phyloP scores from a whole-genome alignment of 2,113 vertebrate species.

The Oxyura jamaicensis region DNA sequence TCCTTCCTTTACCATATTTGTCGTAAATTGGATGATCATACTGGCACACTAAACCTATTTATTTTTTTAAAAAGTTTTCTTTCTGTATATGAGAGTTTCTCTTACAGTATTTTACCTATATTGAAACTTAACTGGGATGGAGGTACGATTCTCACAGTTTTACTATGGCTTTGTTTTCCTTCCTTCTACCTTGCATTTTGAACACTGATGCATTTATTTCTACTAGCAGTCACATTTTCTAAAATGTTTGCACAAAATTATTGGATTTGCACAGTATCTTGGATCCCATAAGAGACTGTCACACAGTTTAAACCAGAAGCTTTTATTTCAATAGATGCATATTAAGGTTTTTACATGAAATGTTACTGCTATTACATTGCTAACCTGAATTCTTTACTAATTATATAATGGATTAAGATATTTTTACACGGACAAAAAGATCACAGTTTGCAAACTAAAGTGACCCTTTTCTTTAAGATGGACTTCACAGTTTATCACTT shows the following conservation, averaged over 20 bases:
- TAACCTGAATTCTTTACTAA: not conserved
- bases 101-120: not conserved
- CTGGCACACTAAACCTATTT: not conserved
- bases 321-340: not conserved
- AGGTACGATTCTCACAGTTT: not conserved
- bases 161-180: not conserved
- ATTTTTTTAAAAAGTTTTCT: not conserved
- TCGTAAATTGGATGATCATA: not conserved
- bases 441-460: not conserved
- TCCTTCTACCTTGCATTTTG: not conserved
- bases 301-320: not conserved
- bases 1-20: not conserved
- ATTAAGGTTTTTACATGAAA: not conserved
- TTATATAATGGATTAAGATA: not conserved
- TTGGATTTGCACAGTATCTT: not conserved
- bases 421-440: not conserved
- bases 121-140: not conserved
- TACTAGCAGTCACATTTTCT: not conserved
- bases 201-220: not conserved
- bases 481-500: not conserved
- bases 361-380: not conserved
- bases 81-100: not conserved
- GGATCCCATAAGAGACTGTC: not conserved
- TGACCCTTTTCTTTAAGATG: not conserved
- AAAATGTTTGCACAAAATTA: not conserved